Conservation (phyloP, 2,888 invertebrate genomes). For the Dasysyrphus tricinctus region DNA sequence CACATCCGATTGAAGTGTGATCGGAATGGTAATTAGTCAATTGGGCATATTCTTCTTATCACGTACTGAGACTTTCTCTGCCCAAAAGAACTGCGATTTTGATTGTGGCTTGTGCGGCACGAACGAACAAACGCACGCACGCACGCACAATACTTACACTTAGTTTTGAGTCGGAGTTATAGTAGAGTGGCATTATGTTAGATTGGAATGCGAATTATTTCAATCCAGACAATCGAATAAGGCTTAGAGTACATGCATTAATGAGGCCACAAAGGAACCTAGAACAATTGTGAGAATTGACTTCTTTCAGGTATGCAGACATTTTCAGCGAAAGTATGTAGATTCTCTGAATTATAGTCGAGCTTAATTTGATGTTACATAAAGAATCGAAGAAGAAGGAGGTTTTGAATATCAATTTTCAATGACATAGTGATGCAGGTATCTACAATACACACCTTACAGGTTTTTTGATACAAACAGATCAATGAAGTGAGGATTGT, state of each 20-base stretch:
- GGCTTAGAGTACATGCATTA: neutral
- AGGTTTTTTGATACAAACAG: neutral
- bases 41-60: conserved; percentile 66
- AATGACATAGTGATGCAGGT: neutral
- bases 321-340: conserved; percentile 59
- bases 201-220: conserved; percentile 58
- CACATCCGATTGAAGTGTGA: conserved; percentile 64
- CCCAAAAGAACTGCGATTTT: conserved; percentile 68
- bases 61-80: conserved; percentile 73
- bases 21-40: conserved; percentile 68
- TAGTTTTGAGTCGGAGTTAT: neutral
- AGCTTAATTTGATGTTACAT: conserved; percentile 49
- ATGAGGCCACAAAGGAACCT: conserved; percentile 10
- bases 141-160: neutral
- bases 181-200: conserved; percentile 38
- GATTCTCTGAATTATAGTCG: conserved; percentile 14
- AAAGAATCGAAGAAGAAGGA: conserved; percentile 23
- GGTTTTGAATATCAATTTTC: conserved; percentile 52
- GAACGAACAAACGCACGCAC: neutral
- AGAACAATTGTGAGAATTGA: neutral
- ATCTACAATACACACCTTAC: neutral
- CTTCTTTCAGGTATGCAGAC: conserved; percentile 38
- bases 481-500: conserved; percentile 1
- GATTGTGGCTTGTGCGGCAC: conserved; percentile 19
- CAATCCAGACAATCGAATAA: conserved; percentile 1